A percentile compares a stretch with the other conserved stretches of the same genome.
Evolutionary conservation across 2,113 vertebrate genomes (phyloP).

Genomic region (Oenanthe melanoleuca): DNA sequence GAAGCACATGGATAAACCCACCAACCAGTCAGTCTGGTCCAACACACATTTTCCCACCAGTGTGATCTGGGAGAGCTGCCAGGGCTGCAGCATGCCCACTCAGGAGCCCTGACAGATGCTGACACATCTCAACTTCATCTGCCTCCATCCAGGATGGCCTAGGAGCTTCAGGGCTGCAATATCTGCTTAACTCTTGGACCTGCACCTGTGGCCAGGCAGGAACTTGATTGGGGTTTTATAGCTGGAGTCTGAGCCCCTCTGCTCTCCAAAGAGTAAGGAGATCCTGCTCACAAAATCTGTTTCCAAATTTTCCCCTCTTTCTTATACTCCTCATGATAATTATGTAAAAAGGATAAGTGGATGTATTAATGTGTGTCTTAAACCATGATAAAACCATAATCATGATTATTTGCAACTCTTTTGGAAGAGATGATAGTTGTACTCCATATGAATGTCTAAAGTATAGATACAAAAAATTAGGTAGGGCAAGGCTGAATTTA

Average conservation of each 20-base stretch:
- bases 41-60: rapidly evolving
- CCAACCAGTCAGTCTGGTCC: background rate
- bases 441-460: background rate
- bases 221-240: background rate
- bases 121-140: background rate
- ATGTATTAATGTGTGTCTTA: background rate
- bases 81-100: background rate
- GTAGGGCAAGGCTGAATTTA: conserved; percentile 29
- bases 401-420: background rate
- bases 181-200: background rate
- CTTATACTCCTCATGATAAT: rapidly evolving
- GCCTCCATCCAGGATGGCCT: background rate
- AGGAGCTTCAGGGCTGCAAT: background rate
- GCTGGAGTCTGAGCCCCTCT: background rate
- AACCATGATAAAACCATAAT: background rate
- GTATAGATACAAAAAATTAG: background rate
- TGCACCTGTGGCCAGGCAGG: background rate
- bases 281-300: background rate
- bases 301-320: background rate
- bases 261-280: background rate
- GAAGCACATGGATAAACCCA: background rate
- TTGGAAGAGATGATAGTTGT: background rate
- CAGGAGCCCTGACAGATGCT: background rate
- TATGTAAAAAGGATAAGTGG: background rate
- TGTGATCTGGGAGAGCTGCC: background rate